Evolutionary conservation across 1,140 invertebrate genomes (phyloP), one percentile per base, ranked within the genome.

Genomic region (Eueides isabella): DNA sequence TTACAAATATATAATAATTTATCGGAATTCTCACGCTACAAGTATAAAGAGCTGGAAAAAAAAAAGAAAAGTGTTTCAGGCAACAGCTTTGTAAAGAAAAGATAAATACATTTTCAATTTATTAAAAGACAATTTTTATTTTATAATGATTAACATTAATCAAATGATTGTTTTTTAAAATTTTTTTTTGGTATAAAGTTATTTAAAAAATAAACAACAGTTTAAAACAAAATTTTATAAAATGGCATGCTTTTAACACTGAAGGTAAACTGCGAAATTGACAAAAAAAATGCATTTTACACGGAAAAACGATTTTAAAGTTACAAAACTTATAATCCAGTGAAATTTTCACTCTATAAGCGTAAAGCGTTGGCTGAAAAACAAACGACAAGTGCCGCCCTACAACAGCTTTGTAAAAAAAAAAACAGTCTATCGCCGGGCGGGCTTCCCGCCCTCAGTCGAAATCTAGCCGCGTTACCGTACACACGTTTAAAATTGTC

Each of bases 361-460:
- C 67, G 41, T 44, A 44, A 44, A 44, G 76, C 61, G 65, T 61
- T 68, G n/a, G 75, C 64, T 48, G 74, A 74, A 80, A 80, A 78
- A 78, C 78, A 78, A 80, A 77, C 75, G 63, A 33, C 29, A 69
- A 61, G 69, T 71, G 68, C 62, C 70, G 61, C 75, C 63, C 69
- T 67, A 67, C 74, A 75, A 74, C 73, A 70, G 69, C 63, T 78
- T 80, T 80, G 72, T 80, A 71, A 72, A 77, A 76, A 74, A 68
- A 77, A 77, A 77, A 74, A 74, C 76, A 74, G 71, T 48, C 41
- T 68, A 35, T 41, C 67, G 63, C 35, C 78, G 79, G 77, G 70
- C 80, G 72, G 71, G 67, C 72, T 76, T 82, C 80, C 83, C 86
- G 82, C 86, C 83, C 83, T 81, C 83, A 86, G 83, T 87, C 61